Percentiles rank a stretch among this genome's conserved stretches.
Conservation (phyloP, 2,888 invertebrate species). For the Drosophila percnosoma region DNA sequence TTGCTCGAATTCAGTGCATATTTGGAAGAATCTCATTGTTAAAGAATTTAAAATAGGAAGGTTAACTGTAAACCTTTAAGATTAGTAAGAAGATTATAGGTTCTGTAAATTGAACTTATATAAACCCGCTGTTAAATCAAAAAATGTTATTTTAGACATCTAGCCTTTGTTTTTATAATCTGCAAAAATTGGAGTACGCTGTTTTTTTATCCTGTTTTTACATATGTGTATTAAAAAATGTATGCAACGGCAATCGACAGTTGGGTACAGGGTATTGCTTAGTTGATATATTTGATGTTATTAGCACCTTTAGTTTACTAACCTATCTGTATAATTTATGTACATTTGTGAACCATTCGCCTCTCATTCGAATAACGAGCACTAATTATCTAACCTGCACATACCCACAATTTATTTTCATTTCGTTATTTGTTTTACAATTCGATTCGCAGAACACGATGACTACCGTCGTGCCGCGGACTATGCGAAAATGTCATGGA, state of each 20-base stretch:
- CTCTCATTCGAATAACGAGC: slow-evolving; percentile 34
- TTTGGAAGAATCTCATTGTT: background rate
- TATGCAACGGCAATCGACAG: background rate
- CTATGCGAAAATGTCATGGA: slow-evolving; percentile 93
- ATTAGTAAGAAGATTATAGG: background rate
- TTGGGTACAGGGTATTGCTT: background rate
- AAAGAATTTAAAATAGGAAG: background rate
- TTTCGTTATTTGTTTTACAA: slow-evolving; percentile 76
- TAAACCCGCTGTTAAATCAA: background rate
- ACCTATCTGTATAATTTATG: slow-evolving; percentile 4
- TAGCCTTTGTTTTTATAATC: background rate
- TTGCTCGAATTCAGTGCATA: background rate
- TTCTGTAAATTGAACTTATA: background rate
- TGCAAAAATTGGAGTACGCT: background rate
- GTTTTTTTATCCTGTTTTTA: background rate
- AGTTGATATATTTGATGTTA: slow-evolving; percentile 14
- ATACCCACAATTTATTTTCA: slow-evolving; percentile 79
- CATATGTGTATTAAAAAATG: background rate
- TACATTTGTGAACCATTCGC: slow-evolving; percentile 5
- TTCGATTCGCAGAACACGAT: slow-evolving; percentile 88
- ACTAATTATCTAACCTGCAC: slow-evolving; percentile 58
- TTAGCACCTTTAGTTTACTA: slow-evolving; percentile 34
- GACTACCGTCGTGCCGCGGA: slow-evolving; percentile 92
- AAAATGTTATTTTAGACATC: background rate
- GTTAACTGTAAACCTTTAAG: background rate